Evolutionary conservation across 1,140 invertebrate genomes (phyloP).

Genomic region (Helicorthomorpha holstii): DNA sequence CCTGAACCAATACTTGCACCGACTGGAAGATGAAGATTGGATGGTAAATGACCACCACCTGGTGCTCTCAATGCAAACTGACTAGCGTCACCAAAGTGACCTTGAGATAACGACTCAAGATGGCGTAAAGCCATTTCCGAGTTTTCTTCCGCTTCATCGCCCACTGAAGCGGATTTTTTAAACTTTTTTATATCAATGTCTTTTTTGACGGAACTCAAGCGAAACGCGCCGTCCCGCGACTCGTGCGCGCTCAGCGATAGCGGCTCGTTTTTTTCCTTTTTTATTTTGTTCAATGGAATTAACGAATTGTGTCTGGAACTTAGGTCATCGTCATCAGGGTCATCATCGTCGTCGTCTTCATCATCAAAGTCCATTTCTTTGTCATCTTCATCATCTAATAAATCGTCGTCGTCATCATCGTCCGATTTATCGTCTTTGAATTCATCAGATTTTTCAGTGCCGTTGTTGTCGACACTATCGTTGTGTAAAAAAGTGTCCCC

Average conservation of each 20-base stretch:
- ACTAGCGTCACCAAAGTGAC: conserved; percentile 41
- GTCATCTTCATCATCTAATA: conserved; percentile 16
- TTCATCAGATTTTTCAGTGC: conserved; percentile 19
- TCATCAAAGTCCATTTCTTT: conserved; percentile 19
- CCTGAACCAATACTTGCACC: conserved; percentile 20
- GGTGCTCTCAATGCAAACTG: conserved; percentile 3
- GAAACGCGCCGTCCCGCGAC: not conserved
- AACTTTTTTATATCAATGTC: not conserved
- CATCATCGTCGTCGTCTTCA: conserved; percentile 11
- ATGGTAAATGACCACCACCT: conserved; percentile 1
- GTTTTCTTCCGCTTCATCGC: conserved; percentile 1
- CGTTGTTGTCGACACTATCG: conserved; percentile 8
- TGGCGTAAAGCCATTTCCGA: conserved; percentile 49
- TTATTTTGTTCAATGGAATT: conserved; percentile 8
- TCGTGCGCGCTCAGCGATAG: not conserved
- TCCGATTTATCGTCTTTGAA: conserved; percentile 9
- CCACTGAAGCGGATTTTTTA: not conserved
- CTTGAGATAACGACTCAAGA: conserved; percentile 61
- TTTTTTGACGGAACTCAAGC: not conserved
- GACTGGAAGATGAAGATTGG: conserved; percentile 28
- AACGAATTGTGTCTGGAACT: too few relatives aligned
- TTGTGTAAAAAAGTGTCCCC: conserved; percentile 15
- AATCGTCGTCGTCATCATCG: conserved; percentile 12
- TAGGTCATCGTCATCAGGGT: conserved; percentile 1
- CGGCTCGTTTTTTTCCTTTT: conserved; percentile 5